Evolutionary conservation across 2,888 invertebrate species (phyloP).

Genomic region (Chaetogeoica ovagalla): DNA sequence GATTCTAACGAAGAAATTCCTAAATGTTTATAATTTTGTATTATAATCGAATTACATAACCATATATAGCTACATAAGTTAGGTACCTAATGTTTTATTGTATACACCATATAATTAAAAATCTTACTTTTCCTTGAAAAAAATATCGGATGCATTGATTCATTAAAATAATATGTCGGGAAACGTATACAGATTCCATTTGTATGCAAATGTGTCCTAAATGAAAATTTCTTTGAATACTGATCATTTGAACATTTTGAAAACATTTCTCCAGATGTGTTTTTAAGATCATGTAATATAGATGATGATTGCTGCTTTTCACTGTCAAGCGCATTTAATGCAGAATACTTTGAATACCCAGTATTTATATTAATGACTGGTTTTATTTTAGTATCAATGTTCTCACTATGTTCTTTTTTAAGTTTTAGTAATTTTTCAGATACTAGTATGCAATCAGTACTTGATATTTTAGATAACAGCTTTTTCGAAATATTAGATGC

Average conservation of each 20-base stretch:
- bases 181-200: constrained; percentile 9
- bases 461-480: background rate
- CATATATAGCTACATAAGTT: too few species aligned
- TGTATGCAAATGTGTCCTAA: constrained; percentile 1
- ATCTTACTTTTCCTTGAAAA: background rate
- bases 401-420: background rate
- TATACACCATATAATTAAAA: too few species aligned
- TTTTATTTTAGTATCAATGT: background rate
- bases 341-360: background rate
- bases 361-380: background rate
- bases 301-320: background rate
- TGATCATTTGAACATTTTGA: background rate
- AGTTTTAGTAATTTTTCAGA: background rate
- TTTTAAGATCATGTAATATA: background rate
- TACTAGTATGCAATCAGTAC: background rate
- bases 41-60: background rate
- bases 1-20: background rate
- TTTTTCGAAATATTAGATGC: constrained; percentile 19
- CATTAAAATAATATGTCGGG: background rate
- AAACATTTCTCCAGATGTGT: background rate
- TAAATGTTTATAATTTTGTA: constrained; percentile 11
- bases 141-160: background rate
- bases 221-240: background rate
- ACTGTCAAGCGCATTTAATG: background rate
- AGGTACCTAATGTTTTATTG: background rate